phyloP scores from a whole-genome alignment of 2,888 invertebrate genomes.

The Xylota segnis region DNA sequence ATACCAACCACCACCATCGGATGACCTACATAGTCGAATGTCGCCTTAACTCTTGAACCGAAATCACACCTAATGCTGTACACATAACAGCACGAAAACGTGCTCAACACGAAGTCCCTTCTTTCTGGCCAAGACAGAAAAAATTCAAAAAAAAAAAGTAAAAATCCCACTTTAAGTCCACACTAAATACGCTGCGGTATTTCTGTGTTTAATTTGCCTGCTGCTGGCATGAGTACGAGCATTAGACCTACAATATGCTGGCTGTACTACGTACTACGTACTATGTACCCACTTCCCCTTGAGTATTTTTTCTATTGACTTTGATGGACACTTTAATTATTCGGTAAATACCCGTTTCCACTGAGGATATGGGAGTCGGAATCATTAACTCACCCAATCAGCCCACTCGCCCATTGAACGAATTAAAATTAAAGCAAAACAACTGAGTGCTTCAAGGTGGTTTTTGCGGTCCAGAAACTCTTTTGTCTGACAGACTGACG shows the following conservation, averaged over 20 bases:
- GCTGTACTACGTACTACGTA: not conserved
- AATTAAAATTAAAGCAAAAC: conserved; percentile 11
- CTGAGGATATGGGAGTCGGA: conserved; percentile 14
- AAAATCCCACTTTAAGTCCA: conserved; percentile 51
- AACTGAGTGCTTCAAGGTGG: not conserved
- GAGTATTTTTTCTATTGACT: conserved; percentile 42
- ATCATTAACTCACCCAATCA: not conserved
- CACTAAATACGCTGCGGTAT: conserved; percentile 55
- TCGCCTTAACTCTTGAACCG: conserved; percentile 40
- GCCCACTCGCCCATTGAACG: not conserved
- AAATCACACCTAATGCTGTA: conserved; percentile 40
- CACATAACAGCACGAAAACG: conserved; percentile 35
- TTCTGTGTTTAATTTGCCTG: conserved; percentile 24
- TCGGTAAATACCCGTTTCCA: conserved; percentile 57
- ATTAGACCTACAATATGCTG: too few relatives aligned
- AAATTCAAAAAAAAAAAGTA: conserved; percentile 21
- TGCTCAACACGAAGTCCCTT: conserved; percentile 42
- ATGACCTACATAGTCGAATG: conserved; percentile 61
- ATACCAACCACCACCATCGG: conserved; percentile 16
- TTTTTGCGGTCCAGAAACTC: not conserved
- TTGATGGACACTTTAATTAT: conserved; percentile 71
- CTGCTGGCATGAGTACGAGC: not conserved
- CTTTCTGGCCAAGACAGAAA: not conserved
- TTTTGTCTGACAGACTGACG: not conserved
- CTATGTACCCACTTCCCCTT: not conserved